Evolutionary conservation across 2,797 vertebrate genomes (phyloP).

Genomic region (Ctenopoma kingsleyae): DNA sequence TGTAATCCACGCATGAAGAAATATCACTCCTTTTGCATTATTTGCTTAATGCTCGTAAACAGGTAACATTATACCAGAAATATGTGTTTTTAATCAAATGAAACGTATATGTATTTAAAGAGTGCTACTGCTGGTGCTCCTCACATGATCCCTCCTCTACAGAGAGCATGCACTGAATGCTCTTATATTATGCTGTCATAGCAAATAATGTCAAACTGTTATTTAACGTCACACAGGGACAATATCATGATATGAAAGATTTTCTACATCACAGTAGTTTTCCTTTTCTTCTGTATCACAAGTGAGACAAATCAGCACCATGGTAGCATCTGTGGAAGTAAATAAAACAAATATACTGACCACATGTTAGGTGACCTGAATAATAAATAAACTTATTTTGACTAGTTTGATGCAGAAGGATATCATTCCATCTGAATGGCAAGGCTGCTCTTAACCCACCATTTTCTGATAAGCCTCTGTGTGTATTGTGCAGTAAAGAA

Average conservation of each 20-base stretch:
- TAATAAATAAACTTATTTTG: neutral
- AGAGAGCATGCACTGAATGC: constrained; percentile 54
- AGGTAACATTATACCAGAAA: constrained; percentile 35
- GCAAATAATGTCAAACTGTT: constrained; percentile 78
- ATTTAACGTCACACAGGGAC: constrained; percentile 74
- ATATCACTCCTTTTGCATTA: constrained; percentile 31
- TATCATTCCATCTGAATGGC: constrained; percentile 4
- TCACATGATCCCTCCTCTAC: constrained; percentile 46
- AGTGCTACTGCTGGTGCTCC: constrained; percentile 31
- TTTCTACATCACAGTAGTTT: constrained; percentile 25
- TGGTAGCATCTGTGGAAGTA: constrained; percentile 47
- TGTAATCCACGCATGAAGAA: constrained; percentile 66
- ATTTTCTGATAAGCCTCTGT: constrained; percentile 4
- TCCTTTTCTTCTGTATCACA: constrained; percentile 35
- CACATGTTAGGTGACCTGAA: constrained; percentile 29
- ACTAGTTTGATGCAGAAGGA: neutral
- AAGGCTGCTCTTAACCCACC: neutral
- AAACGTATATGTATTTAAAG: constrained; percentile 59
- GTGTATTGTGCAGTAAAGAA: constrained; percentile 31
- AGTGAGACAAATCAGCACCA: constrained; percentile 63
- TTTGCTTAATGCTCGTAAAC: constrained; percentile 31
- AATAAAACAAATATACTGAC: constrained; percentile 56
- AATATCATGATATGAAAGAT: constrained; percentile 58
- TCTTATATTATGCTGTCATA: constrained; percentile 69
- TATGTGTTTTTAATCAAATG: constrained; percentile 56